phyloP scores from a whole-genome alignment of 2,113 vertebrate species.

The Triplophysa siluroides region DNA sequence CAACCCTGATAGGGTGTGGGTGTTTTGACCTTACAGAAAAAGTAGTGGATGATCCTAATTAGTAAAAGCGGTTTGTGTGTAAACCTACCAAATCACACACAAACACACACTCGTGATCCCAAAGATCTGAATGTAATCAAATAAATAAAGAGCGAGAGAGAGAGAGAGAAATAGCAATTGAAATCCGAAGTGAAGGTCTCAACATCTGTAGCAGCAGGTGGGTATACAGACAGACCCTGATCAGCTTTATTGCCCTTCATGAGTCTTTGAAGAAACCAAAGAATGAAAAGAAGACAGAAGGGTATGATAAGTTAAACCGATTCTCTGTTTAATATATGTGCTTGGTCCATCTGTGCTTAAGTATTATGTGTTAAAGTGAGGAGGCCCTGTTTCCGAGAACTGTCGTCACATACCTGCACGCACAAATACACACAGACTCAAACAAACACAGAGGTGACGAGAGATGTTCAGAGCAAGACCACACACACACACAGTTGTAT shows the following conservation, averaged over 20 bases:
- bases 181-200: conserved; percentile 15
- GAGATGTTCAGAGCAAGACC: conserved; percentile 43
- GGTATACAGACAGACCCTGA: conserved; percentile 7
- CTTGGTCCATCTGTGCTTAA: conserved; percentile 34
- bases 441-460: conserved; percentile 48
- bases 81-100: conserved; percentile 42
- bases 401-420: conserved; percentile 28
- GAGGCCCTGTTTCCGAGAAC: conserved; percentile 30
- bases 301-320: background rate
- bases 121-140: conserved; percentile 35
- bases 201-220: conserved; percentile 46
- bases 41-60: conserved; percentile 45
- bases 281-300: conserved; percentile 17
- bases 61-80: conserved; percentile 31
- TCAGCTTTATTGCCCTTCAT: conserved; percentile 24
- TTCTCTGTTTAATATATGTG: conserved; percentile 22
- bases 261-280: conserved; percentile 1
- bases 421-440: conserved; percentile 43
- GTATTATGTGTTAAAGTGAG: conserved; percentile 25
- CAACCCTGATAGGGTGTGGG: background rate
- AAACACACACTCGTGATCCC: conserved; percentile 39
- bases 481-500: conserved; percentile 43
- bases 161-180: background rate
- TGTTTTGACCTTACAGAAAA: conserved; percentile 6
- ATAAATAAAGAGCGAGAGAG: background rate